These are phyloP conservation scores for Adrianichthys oophorus DNA, from an alignment of 2,797 vertebrate species.

Conservation along the genomic window DNA sequence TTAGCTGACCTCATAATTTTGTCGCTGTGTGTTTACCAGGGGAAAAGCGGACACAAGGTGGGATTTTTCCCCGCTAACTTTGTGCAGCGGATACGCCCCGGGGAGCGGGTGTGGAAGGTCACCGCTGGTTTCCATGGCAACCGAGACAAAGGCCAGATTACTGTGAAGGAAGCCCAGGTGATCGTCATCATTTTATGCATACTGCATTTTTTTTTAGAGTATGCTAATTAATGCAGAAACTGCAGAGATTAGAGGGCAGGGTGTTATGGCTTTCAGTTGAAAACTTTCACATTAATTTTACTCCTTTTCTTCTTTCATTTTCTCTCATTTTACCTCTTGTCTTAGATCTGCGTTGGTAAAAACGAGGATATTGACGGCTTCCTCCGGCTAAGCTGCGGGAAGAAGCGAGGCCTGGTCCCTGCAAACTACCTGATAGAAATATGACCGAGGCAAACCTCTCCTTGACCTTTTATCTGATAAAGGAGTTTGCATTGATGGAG, in stretches of 20 bases:
- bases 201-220: constrained; percentile 4
- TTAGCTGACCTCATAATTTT: constrained; percentile 10
- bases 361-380: constrained; percentile 82
- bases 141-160: constrained; percentile 88
- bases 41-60: constrained; percentile 86
- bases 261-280: constrained; percentile 25
- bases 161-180: constrained; percentile 90
- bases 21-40: constrained; percentile 70
- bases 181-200: constrained; percentile 15
- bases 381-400: constrained; percentile 86
- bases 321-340: not conserved
- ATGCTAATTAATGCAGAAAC: constrained; percentile 67
- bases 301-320: not conserved
- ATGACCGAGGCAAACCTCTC: constrained; percentile 63
- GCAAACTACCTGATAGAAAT: constrained; percentile 80
- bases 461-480: constrained; percentile 27
- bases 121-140: constrained; percentile 83
- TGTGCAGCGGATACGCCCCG: constrained; percentile 89
- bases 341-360: constrained; percentile 87
- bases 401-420: constrained; percentile 87
- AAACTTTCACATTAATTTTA: constrained; percentile 16
- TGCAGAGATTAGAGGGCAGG: constrained; percentile 51
- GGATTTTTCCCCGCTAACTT: constrained; percentile 94
- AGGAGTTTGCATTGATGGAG: constrained; percentile 37
- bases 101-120: constrained; percentile 90